These are phyloP conservation scores for Sanderia malayensis DNA, from an alignment of 30 jellyfish, hydroid and myxozoan species.

Conservation along the genomic window DNA sequence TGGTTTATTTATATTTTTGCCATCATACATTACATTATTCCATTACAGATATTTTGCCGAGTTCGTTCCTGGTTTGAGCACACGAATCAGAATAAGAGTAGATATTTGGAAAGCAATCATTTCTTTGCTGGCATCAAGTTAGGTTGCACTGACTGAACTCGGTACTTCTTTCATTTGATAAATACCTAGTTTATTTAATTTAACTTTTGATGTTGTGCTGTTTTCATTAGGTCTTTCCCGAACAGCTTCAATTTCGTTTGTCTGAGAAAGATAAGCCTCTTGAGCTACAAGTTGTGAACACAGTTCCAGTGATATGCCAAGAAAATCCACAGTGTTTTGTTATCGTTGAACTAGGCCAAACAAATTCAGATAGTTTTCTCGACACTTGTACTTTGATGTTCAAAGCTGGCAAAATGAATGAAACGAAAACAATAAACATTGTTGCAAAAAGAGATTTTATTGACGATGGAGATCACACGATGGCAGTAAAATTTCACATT, in stretches of 20 bases:
- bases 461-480: conserved; percentile 81
- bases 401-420: conserved; percentile 60
- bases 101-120: conserved; percentile 56
- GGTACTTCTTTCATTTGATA: neutral
- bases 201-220: neutral
- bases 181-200: neutral
- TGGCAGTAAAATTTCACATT: conserved; percentile 56
- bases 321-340: conserved; percentile 53
- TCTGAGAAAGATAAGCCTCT: conserved; percentile 77
- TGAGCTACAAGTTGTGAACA: conserved; percentile 41
- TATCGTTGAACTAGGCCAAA: conserved; percentile 73
- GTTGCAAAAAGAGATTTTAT: conserved; percentile 86
- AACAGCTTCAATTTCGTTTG: conserved; percentile 43
- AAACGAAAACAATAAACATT: conserved; percentile 59
- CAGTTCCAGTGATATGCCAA: conserved; percentile 84
- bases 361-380: conserved; percentile 41
- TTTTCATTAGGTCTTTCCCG: conserved; percentile 33
- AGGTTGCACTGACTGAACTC: neutral
- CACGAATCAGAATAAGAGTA: conserved; percentile 28
- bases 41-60: conserved; percentile 74
- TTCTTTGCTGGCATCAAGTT: conserved; percentile 86
- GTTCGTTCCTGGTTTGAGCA: conserved; percentile 58
- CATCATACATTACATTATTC: too few species aligned
- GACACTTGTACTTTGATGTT: conserved; percentile 69
- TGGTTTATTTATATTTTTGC: too few species aligned